A percentile compares a stretch with the other conserved stretches of the same genome.
These are phyloP conservation scores for Drosophila neotestacea DNA, from an alignment of 2,888 invertebrate genomes.

Conservation along the genomic window DNA sequence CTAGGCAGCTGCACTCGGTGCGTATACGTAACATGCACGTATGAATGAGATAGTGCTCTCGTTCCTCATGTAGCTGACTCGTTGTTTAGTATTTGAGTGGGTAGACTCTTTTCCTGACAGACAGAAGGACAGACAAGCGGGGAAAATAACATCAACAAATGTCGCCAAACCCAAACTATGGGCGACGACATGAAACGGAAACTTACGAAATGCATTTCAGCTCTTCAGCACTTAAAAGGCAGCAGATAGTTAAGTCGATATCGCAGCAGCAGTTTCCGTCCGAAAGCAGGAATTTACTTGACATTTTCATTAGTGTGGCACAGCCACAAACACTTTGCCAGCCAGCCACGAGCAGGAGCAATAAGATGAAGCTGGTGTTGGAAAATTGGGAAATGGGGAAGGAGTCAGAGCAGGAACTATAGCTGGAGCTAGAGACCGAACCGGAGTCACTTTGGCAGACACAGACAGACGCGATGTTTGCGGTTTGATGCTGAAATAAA, in stretches of 20 bases:
- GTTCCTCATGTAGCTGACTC: constrained; percentile 2
- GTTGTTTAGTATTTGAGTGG: constrained; percentile 6
- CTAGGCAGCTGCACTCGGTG: constrained; percentile 30
- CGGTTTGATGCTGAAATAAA: constrained; percentile 72
- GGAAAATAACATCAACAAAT: constrained; percentile 3
- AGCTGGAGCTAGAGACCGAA: constrained; percentile 17
- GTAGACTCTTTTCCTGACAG: not conserved
- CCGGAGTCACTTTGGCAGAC: constrained; percentile 48
- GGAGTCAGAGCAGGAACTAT: not conserved
- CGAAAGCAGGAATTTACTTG: constrained; percentile 84
- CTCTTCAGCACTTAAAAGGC: constrained; percentile 58
- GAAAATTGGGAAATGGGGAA: constrained; percentile 3
- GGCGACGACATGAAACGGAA: constrained; percentile 73
- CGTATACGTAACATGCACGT: constrained; percentile 45
- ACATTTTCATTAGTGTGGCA: constrained; percentile 83
- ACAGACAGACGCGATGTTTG: constrained; percentile 66
- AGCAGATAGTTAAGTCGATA: constrained; percentile 83
- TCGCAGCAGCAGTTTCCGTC: constrained; percentile 81
- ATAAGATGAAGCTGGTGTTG: constrained; percentile 10
- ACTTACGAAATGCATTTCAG: constrained; percentile 72
- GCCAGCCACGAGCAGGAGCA: constrained; percentile 23
- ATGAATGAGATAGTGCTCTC: constrained; percentile 4
- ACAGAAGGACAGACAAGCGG: not conserved
- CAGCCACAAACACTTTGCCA: constrained; percentile 79
- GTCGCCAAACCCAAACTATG: constrained; percentile 28